These are phyloP conservation scores for Hyla sarda DNA, from an alignment of 2,113 vertebrate genomes.

Conservation along the genomic window DNA sequence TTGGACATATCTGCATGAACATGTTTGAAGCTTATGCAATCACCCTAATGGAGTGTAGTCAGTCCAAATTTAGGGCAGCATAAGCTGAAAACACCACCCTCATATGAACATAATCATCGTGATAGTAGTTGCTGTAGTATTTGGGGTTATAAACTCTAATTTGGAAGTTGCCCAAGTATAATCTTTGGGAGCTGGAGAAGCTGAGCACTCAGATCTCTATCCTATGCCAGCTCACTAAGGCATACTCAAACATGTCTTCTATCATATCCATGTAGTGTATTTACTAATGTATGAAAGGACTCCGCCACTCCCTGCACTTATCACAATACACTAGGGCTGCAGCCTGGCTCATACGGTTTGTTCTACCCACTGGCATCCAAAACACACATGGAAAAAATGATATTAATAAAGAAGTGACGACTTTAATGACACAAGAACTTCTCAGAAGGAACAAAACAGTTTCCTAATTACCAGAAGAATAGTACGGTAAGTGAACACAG, in stretches of 20 bases:
- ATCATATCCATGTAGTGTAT: neutral
- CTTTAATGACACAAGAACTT: neutral
- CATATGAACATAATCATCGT: no score
- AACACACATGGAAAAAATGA: neutral
- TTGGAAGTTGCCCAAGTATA: neutral
- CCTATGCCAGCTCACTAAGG: neutral
- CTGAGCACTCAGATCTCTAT: neutral
- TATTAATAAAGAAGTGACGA: neutral
- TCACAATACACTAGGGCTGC: neutral
- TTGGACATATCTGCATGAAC: no score
- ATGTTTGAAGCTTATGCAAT: no score
- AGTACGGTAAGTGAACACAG: neutral
- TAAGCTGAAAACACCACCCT: no score
- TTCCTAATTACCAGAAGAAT: neutral
- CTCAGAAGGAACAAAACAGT: neutral
- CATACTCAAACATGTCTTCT: neutral
- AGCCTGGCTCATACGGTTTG: neutral
- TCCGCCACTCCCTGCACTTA: constrained; percentile 17
- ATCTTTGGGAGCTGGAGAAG: neutral
- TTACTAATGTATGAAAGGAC: constrained; percentile 6
- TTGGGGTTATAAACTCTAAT: no score
- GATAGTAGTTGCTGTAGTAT: no score
- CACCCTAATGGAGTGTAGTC: no score
- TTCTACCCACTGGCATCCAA: neutral
- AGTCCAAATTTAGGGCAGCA: no score